A percentile compares a stretch with the other conserved stretches of the same genome.
Evolutionary conservation across 2,113 vertebrate species (phyloP).

Genomic region (Cynopterus brachyotis): DNA sequence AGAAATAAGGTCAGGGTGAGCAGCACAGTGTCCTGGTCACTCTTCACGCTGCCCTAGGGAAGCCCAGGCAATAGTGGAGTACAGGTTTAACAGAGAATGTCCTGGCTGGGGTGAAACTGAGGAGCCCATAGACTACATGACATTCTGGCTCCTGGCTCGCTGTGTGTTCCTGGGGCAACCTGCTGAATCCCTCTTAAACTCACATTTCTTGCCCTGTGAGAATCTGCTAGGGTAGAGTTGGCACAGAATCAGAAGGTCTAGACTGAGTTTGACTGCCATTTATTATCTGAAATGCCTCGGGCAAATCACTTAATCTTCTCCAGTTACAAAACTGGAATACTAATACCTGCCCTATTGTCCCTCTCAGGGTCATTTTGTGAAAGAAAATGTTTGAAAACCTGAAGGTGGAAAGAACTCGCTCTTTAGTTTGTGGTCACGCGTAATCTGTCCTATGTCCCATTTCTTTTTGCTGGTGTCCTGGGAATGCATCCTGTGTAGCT

Average conservation of each 20-base stretch:
- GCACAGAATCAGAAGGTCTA: not conserved
- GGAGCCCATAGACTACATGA: fast-evolving
- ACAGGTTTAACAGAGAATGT: not conserved
- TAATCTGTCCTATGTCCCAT: not conserved
- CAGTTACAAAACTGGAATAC: not conserved
- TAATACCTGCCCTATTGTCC: not conserved
- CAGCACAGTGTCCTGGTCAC: not conserved
- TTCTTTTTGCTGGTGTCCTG: not conserved
- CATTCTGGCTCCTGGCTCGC: not conserved
- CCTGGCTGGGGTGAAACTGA: not conserved
- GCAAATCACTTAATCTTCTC: not conserved
- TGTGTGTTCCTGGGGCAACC: not conserved
- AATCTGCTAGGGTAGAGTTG: not conserved
- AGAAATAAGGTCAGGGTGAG: constrained; percentile 11
- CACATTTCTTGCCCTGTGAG: not conserved
- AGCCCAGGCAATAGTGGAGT: fast-evolving
- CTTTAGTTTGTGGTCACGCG: not conserved
- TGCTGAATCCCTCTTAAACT: not conserved
- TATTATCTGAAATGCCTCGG: not conserved
- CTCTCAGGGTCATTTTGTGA: not conserved
- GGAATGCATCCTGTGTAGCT: not conserved
- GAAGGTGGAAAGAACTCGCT: not conserved
- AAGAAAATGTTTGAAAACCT: not conserved
- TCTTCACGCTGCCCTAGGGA: not conserved
- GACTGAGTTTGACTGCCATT: not conserved